A percentile compares a stretch with the other conserved stretches of the same genome.
phyloP scores from a whole-genome alignment of 2,888 invertebrate species.

The Hypselothyrea guttata region DNA sequence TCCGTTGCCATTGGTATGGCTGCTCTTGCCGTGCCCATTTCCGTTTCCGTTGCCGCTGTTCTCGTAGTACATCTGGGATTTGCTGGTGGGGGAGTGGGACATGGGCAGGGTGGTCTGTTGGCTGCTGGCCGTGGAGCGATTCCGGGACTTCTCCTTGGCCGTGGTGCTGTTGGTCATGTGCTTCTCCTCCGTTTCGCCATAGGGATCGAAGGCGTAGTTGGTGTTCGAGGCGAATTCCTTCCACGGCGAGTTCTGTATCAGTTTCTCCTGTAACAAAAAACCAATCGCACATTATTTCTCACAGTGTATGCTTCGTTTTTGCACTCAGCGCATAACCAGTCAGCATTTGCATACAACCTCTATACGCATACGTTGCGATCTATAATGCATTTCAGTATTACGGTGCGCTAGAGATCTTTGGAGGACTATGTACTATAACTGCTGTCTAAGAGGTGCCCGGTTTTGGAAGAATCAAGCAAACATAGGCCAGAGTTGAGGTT shows the following conservation, averaged over 20 bases:
- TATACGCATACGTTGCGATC: slow-evolving; percentile 16
- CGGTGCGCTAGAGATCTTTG: slow-evolving; percentile 30
- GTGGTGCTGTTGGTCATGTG: slow-evolving; percentile 63
- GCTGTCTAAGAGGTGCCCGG: slow-evolving; percentile 49
- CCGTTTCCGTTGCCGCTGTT: slow-evolving; percentile 55
- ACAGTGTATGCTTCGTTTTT: not conserved
- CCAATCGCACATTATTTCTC: not conserved
- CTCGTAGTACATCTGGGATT: slow-evolving; percentile 81
- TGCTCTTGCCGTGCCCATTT: slow-evolving; percentile 48
- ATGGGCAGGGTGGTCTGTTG: slow-evolving; percentile 82
- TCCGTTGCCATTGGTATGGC: slow-evolving; percentile 46
- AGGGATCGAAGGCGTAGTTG: slow-evolving; percentile 95
- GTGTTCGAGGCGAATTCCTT: slow-evolving; percentile 92
- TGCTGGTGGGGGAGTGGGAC: slow-evolving; percentile 82
- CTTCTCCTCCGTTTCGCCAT: slow-evolving; percentile 91
- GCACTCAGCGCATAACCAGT: slow-evolving; percentile 75
- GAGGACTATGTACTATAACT: slow-evolving; percentile 43
- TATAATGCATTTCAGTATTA: slow-evolving; percentile 20
- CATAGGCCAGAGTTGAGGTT: slow-evolving; percentile 19
- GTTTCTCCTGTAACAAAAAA: slow-evolving; percentile 86
- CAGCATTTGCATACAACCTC: slow-evolving; percentile 75
- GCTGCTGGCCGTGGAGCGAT: slow-evolving; percentile 73
- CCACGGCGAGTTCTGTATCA: slow-evolving; percentile 93
- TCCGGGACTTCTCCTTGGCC: slow-evolving; percentile 77
- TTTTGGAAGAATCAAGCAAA: slow-evolving; percentile 8